phyloP scores from a whole-genome alignment of 1,140 invertebrate species.

The Drosophila paulistorum region DNA sequence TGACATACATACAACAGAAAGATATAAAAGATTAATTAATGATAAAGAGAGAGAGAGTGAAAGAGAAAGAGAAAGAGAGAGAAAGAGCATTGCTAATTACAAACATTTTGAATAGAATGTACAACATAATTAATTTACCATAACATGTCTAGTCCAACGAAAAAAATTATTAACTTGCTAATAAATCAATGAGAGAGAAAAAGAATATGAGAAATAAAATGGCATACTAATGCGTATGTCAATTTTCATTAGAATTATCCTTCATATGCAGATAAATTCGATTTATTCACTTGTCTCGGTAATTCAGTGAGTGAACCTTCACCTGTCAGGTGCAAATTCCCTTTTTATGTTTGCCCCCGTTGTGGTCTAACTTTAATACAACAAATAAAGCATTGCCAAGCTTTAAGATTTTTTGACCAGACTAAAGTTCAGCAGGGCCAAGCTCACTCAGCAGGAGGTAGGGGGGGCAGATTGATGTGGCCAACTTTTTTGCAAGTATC shows the following conservation, averaged over 20 bases:
- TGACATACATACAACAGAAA: slow-evolving; percentile 2
- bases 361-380: not conserved
- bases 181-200: not conserved
- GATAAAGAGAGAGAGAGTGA: not conserved
- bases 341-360: not conserved
- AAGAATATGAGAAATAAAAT: not conserved
- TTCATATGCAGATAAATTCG: slow-evolving; percentile 11
- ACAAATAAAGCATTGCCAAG: too few species aligned
- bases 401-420: too few species aligned
- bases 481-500: slow-evolving; percentile 2
- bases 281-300: slow-evolving; percentile 4
- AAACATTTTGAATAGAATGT: not conserved
- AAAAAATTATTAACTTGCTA: not conserved
- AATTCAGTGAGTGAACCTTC: not conserved
- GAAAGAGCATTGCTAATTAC: not conserved
- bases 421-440: not conserved
- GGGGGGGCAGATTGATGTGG: not conserved
- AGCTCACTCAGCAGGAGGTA: not conserved
- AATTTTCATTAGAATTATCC: slow-evolving; percentile 4
- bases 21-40: slow-evolving; percentile 4
- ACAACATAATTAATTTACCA: slow-evolving; percentile 2
- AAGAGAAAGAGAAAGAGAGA: not conserved
- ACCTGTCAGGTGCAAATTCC: not conserved
- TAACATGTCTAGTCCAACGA: not conserved
- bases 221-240: not conserved